These are phyloP conservation scores for Conops quadrifasciatus DNA, from an alignment of 2,888 invertebrate species.

Conservation along the genomic window DNA sequence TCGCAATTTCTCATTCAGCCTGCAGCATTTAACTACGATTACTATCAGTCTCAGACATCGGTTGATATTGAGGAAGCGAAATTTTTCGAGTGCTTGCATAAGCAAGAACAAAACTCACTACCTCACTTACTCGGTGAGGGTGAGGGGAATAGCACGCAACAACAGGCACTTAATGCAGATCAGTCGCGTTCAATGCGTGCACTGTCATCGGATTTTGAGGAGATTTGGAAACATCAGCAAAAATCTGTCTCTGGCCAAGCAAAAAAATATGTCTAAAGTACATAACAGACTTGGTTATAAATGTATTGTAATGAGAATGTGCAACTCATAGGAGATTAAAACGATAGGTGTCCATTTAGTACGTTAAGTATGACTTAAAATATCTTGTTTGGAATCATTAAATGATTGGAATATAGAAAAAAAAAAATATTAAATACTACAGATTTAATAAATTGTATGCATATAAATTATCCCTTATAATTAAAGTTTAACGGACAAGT, in stretches of 20 bases:
- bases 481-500: too few species aligned
- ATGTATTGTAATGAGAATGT: not conserved
- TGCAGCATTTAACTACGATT: slow-evolving; percentile 53
- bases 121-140: not conserved
- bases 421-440: too few species aligned
- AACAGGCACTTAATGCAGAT: not conserved
- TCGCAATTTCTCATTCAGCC: slow-evolving; percentile 37
- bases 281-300: not conserved
- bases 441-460: too few species aligned
- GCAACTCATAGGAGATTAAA: not conserved
- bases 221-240: slow-evolving; percentile 23
- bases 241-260: slow-evolving; percentile 13
- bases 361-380: not conserved
- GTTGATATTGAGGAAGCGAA: slow-evolving; percentile 45
- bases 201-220: slow-evolving; percentile 20
- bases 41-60: slow-evolving; percentile 53
- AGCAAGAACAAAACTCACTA: not conserved
- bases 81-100: slow-evolving; percentile 37
- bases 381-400: too few species aligned
- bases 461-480: too few species aligned
- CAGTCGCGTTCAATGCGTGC: slow-evolving; percentile 17
- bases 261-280: slow-evolving; percentile 23
- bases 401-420: not conserved
- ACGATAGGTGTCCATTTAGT: not conserved
- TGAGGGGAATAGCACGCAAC: not conserved